Percentiles rank a stretch among this genome's conserved stretches.
phyloP scores from a whole-genome alignment of 2,113 vertebrate species.

The Murina feae region DNA sequence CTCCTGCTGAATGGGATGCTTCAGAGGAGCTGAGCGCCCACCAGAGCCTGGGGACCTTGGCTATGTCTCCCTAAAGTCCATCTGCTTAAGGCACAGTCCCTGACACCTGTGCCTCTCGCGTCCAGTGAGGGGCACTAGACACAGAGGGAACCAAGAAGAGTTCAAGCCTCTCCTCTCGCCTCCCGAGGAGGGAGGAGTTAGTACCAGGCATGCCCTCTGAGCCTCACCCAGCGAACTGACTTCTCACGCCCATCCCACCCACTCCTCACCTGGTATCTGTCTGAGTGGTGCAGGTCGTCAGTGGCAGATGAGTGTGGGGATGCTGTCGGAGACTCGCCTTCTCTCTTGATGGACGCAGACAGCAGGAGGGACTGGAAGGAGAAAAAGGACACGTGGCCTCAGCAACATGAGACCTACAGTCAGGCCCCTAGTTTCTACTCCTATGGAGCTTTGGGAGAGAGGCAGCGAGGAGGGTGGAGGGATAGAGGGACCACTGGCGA shows the following conservation, averaged over 20 bases:
- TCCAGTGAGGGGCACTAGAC: not conserved
- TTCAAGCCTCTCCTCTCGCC: not conserved
- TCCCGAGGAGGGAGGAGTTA: not conserved
- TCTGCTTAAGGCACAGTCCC: not conserved
- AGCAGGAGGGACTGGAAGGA: constrained; percentile 93
- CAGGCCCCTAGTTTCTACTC: not conserved
- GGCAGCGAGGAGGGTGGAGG: not conserved
- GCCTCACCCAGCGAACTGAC: not conserved
- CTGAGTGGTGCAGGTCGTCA: constrained; percentile 98
- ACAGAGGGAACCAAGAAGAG: not conserved
- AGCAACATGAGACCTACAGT: not conserved
- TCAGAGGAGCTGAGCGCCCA: not conserved
- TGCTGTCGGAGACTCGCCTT: constrained; percentile 97
- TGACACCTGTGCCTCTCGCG: not conserved
- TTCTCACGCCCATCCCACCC: not conserved
- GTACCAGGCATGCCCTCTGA: not conserved
- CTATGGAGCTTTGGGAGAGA: not conserved
- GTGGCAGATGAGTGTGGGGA: constrained; percentile 92
- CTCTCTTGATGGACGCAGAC: constrained; percentile 98
- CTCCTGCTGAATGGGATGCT: not conserved
- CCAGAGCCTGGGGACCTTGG: not conserved
- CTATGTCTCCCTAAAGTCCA: not conserved
- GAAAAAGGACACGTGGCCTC: constrained; percentile 57
- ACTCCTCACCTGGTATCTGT: constrained; percentile 96
- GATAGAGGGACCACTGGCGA: not conserved